Evolutionary conservation across 2,797 vertebrate species (phyloP).

Genomic region (Meriones psammophilus): DNA sequence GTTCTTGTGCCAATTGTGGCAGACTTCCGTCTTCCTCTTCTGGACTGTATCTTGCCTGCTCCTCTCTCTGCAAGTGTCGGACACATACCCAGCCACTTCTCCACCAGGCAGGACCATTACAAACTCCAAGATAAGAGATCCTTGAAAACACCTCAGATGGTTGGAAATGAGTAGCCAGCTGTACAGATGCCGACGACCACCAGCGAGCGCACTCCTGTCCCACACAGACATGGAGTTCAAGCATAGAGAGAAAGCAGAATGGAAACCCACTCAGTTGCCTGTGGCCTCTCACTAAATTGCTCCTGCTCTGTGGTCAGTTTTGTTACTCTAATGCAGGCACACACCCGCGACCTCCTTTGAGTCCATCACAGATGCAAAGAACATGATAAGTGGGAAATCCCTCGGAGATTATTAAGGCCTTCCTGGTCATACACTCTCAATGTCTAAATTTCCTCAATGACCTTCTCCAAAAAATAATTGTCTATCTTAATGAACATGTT

Average conservation of each 20-base stretch:
- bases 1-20: neutral
- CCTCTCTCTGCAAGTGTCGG: neutral
- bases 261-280: neutral
- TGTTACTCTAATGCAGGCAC: neutral
- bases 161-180: neutral
- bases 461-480: neutral
- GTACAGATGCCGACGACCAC: conserved; percentile 22
- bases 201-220: neutral
- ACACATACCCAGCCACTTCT: conserved; percentile 22
- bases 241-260: neutral
- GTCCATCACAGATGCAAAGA: neutral
- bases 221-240: neutral
- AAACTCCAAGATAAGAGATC: conserved; percentile 15
- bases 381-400: neutral
- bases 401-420: neutral
- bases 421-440: neutral
- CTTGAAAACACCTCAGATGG: neutral
- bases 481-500: neutral
- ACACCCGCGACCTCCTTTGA: neutral
- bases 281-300: neutral
- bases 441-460: neutral
- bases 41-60: neutral
- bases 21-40: neutral
- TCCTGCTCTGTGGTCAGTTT: neutral
- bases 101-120: neutral